Conservation (phyloP, 2,888 invertebrate genomes). For the Brenthis hecate region DNA sequence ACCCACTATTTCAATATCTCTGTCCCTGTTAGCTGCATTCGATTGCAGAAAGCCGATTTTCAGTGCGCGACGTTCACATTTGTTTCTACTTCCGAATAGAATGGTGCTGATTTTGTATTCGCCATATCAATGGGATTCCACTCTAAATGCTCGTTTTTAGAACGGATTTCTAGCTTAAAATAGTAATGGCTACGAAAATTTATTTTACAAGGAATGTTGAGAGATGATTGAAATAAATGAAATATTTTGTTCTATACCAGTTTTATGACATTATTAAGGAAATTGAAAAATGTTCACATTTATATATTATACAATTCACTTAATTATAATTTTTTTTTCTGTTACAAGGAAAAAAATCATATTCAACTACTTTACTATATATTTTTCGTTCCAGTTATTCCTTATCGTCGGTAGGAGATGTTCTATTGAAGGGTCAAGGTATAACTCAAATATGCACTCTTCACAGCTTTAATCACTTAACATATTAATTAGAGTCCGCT, state of each 20-base stretch:
- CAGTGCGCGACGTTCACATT: constrained; percentile 59
- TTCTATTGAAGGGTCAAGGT: constrained; percentile 69
- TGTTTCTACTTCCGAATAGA: constrained; percentile 62
- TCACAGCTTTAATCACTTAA: constrained; percentile 28
- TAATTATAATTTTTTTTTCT: not conserved
- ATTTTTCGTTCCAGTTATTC: constrained; percentile 43
- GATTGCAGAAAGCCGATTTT: constrained; percentile 71
- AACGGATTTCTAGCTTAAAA: constrained; percentile 23
- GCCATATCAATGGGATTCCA: constrained; percentile 47
- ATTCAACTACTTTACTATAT: not conserved
- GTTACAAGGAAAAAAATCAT: no score
- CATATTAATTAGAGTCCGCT: constrained; percentile 11
- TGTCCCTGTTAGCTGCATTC: constrained; percentile 54
- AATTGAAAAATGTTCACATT: not conserved
- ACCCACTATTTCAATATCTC: constrained; percentile 38
- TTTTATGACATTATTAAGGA: not conserved
- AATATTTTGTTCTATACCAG: not conserved
- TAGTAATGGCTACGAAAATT: not conserved
- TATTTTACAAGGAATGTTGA: constrained; percentile 5
- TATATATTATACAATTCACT: not conserved
- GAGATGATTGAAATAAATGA: not conserved
- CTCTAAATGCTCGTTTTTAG: constrained; percentile 29
- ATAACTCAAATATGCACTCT: constrained; percentile 39
- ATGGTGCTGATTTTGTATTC: constrained; percentile 63
- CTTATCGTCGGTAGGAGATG: constrained; percentile 59